Evolutionary conservation across 2,113 vertebrate genomes (phyloP).

Genomic region (Phrynosoma blainvillii): DNA sequence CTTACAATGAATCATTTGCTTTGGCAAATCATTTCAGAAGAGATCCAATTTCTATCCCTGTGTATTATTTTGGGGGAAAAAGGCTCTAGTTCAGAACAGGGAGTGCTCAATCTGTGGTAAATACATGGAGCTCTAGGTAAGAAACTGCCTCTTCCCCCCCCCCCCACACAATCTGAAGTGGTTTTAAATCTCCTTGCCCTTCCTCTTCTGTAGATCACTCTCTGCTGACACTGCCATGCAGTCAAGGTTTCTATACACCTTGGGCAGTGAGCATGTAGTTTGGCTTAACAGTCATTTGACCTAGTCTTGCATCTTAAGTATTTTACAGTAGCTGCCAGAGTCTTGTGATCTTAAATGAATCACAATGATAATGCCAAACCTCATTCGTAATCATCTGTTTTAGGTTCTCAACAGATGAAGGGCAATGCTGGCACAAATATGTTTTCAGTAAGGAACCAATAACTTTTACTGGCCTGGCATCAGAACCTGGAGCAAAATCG

Average conservation of each 20-base stretch:
- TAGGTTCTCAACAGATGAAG: slow-evolving; percentile 95
- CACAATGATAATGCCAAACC: background rate
- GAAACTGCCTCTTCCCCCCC: background rate
- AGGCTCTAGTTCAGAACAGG: background rate
- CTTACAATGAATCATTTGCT: background rate
- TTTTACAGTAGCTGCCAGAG: background rate
- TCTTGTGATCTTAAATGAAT: background rate
- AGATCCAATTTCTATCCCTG: background rate
- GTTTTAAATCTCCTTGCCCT: background rate
- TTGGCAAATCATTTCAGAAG: background rate
- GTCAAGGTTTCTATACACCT: too few species aligned
- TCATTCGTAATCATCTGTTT: background rate
- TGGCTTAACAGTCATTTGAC: background rate
- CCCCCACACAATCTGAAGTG: background rate
- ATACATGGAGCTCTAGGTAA: background rate
- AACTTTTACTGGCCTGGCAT: slow-evolving; percentile 90
- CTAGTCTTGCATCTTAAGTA: background rate
- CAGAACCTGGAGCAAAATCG: slow-evolving; percentile 89
- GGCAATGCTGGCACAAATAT: slow-evolving; percentile 90
- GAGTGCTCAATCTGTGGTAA: background rate
- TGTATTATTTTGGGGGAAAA: background rate
- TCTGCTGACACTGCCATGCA: background rate
- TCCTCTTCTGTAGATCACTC: background rate
- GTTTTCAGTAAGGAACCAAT: slow-evolving; percentile 83
- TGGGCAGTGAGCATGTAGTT: background rate